phyloP scores from a whole-genome alignment of 2,113 vertebrate species.

The Micromys minutus region DNA sequence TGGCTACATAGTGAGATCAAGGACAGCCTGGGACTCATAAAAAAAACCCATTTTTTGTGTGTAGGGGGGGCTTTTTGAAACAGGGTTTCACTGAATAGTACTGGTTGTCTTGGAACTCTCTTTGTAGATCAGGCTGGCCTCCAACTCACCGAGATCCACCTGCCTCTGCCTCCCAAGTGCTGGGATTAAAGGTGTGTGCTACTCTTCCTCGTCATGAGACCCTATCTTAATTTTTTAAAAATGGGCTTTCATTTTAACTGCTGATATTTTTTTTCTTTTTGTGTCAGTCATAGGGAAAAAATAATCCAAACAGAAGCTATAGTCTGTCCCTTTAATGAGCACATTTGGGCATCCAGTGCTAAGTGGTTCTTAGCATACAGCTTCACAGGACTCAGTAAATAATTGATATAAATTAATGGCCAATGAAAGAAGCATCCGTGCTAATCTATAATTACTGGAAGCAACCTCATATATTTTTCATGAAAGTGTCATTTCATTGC shows the following conservation, averaged over 20 bases:
- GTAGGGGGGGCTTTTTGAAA: neutral
- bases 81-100: neutral
- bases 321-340: slow-evolving; percentile 53
- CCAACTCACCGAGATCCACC: neutral
- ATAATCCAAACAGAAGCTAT: neutral
- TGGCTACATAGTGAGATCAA: neutral
- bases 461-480: slow-evolving; percentile 82
- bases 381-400: slow-evolving; percentile 73
- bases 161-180: neutral
- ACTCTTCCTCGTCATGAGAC: neutral
- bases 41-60: neutral
- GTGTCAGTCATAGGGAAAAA: neutral
- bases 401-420: slow-evolving; percentile 82
- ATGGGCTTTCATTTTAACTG: neutral
- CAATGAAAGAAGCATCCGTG: slow-evolving; percentile 72
- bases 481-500: slow-evolving; percentile 65
- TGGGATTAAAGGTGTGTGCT: neutral
- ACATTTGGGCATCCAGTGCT: slow-evolving; percentile 59
- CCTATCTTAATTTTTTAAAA: neutral
- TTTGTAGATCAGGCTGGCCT: neutral
- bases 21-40: neutral
- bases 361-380: slow-evolving; percentile 70
- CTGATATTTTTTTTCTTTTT: slow-evolving; percentile 4
- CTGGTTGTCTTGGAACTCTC: neutral
- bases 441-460: slow-evolving; percentile 82